Evolutionary conservation across 2,888 invertebrate genomes (phyloP).

Genomic region (Chydorus sphaericus): DNA sequence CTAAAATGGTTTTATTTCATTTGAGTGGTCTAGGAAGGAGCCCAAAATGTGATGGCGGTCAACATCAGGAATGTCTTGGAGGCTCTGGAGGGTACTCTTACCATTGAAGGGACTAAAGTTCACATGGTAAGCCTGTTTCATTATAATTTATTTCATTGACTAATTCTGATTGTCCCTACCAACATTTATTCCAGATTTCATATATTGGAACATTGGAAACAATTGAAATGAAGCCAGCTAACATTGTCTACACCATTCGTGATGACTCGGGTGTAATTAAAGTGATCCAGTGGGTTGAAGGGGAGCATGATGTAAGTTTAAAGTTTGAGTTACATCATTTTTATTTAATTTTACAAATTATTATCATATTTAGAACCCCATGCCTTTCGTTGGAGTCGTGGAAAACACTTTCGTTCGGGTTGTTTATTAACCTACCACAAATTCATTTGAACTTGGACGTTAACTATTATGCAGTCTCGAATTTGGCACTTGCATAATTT

Average conservation of each 20-base stretch:
- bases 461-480: too few species aligned
- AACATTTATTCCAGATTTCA: constrained; percentile 20
- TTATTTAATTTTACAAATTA: not conserved
- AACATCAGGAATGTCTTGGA: constrained; percentile 38
- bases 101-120: constrained; percentile 36
- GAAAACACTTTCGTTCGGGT: constrained; percentile 36
- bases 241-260: constrained; percentile 42
- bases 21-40: constrained; percentile 15
- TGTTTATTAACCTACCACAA: too few species aligned
- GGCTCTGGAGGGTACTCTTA: constrained; percentile 34
- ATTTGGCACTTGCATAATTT: too few species aligned
- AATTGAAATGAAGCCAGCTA: constrained; percentile 38
- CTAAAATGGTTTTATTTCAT: not conserved
- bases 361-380: not conserved
- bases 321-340: not conserved
- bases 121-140: constrained; percentile 21
- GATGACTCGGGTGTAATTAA: constrained; percentile 44
- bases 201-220: constrained; percentile 41
- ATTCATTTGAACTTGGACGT: too few species aligned
- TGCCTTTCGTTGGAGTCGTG: constrained; percentile 18
- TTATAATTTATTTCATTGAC: not conserved
- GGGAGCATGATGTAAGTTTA: constrained; percentile 23
- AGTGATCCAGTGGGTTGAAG: constrained; percentile 42
- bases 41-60: constrained; percentile 34
- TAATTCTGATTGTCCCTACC: not conserved